phyloP scores from a whole-genome alignment of 92 coral and sea anemone species.

The Palythoa grandiflora region DNA sequence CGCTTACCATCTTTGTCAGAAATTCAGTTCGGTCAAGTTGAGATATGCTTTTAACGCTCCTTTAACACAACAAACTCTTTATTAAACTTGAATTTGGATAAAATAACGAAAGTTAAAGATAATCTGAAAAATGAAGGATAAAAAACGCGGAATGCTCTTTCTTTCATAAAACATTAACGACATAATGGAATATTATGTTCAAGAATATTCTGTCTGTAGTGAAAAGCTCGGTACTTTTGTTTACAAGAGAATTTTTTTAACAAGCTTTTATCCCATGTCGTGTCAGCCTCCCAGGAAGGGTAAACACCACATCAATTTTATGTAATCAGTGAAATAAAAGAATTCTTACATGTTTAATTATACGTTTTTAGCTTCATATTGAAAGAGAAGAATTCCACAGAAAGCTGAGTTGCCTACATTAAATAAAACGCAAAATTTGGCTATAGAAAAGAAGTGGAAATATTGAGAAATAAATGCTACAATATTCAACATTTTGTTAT shows the following conservation, averaged over 20 bases:
- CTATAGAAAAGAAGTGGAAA: not conserved
- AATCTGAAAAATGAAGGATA: slow-evolving; percentile 5
- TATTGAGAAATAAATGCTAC: not conserved
- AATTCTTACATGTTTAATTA: not conserved
- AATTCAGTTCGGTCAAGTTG: not conserved
- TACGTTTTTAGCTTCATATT: not conserved
- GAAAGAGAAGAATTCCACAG: not conserved
- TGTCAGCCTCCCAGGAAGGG: slow-evolving; percentile 41
- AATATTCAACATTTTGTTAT: not conserved
- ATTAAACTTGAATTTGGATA: not conserved
- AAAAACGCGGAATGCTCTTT: not conserved
- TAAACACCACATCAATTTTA: slow-evolving; percentile 20
- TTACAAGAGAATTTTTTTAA: slow-evolving; percentile 27
- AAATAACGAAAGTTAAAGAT: not conserved
- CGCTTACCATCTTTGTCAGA: not conserved
- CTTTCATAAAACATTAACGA: slow-evolving; percentile 11
- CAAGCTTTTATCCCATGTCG: slow-evolving; percentile 27
- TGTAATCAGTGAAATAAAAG: slow-evolving; percentile 1
- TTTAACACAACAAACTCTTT: not conserved
- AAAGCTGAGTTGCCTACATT: not conserved
- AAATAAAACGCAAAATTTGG: slow-evolving; percentile 13
- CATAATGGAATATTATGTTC: not conserved
- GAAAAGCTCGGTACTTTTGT: slow-evolving; percentile 14
- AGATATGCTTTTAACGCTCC: not conserved
- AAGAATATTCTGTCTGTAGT: slow-evolving; percentile 1